Evolutionary conservation across 2,113 vertebrate species (phyloP).

Genomic region (Natator depressus): DNA sequence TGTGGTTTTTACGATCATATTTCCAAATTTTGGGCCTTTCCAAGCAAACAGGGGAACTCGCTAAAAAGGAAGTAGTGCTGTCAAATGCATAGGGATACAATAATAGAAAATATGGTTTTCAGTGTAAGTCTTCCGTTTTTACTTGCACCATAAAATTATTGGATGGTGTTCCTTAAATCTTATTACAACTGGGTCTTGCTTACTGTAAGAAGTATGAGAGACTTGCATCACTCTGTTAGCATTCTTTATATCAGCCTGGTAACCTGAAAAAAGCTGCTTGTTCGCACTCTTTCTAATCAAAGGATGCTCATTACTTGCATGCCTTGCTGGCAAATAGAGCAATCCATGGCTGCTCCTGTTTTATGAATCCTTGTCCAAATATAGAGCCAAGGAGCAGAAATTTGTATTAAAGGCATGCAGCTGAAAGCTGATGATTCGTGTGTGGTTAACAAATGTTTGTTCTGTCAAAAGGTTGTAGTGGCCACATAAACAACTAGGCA

Average conservation of each 20-base stretch:
- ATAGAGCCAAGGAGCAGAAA: background rate
- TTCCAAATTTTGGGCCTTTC: background rate
- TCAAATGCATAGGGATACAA: background rate
- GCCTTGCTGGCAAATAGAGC: background rate
- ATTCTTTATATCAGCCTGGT: background rate
- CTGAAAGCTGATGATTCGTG: background rate
- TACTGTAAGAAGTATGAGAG: background rate
- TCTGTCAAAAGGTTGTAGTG: background rate
- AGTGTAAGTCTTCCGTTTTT: too few species aligned
- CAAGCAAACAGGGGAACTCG: background rate
- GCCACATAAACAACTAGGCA: background rate
- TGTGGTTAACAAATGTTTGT: background rate
- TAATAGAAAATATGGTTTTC: too few species aligned
- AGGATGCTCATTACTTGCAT: background rate
- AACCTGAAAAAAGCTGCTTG: background rate
- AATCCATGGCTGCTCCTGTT: background rate
- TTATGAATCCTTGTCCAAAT: background rate
- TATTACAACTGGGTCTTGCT: background rate
- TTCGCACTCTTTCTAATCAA: background rate
- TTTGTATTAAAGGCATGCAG: background rate
- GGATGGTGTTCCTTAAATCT: background rate
- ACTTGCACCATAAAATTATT: background rate
- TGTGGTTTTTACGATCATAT: too few species aligned
- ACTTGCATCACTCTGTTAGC: background rate
- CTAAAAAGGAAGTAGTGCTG: background rate